Base-by-base conservation (phyloP, 1,140 invertebrate species). In the Samia ricini region DNA sequence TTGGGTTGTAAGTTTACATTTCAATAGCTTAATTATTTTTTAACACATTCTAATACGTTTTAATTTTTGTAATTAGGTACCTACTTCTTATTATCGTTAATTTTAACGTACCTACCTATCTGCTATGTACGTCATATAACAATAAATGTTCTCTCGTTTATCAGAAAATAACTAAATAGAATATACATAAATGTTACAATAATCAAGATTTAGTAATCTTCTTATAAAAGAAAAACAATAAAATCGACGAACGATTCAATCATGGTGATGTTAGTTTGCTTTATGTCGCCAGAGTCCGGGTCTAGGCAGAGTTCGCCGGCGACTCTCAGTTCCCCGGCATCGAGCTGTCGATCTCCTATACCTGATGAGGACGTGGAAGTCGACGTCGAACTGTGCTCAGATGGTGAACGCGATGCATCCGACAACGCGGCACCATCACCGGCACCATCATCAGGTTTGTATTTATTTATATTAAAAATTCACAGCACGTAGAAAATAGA, bases 381-480 rank as follows among this genome's bases (percentile, higher is more conserved):
- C 33, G 90, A 91, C 66, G 90, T 91, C 51, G 90, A 91, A 56
- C 80, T 90, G 65, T 91, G 90, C 66, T 91, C 89, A 10, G 90
- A 91, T 56, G 88, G 89, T 0, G 89, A 91, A 66, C 64, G 81
- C 3, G 83, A 85, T 20, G 74, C 77, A 15, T 81, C 81, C 8
- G 84, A 85, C 64, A 72, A 84, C 71, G 78, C 85, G 18, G 69
- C 75, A 29, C 79, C 86, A 21, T 89, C 85, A 2, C 87, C 89
- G 20, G 85, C 90, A 0, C 90, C 89, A 8, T 91, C 89, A 36
- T 91, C 89, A 75, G 89, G 90, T 91, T 59, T 68, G 59, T 65
- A 60, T 22, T 15, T 15, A 42, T 26, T 26, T 3, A 26, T n/a
- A n/a, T n/a, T n/a, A n/a, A n/a, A n/a, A n/a, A n/a, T n/a, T n/a